These are phyloP conservation scores for Trichoplusia ni DNA, from an alignment of 1,140 invertebrate species.

Conservation along the genomic window DNA sequence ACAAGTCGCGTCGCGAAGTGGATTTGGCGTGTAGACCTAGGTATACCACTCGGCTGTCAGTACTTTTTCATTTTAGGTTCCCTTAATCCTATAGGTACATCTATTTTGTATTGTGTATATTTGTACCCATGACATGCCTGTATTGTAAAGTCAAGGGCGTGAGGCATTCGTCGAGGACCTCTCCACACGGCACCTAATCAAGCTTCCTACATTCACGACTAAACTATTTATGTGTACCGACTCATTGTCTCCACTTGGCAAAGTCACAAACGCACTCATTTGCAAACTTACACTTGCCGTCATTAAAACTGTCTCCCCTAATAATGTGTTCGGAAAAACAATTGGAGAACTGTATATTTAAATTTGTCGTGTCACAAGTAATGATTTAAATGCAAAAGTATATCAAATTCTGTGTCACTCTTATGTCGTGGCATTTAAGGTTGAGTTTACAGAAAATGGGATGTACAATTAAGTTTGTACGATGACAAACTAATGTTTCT, in stretches of 20 bases:
- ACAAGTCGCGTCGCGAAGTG: too few species aligned
- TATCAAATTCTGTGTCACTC: neutral
- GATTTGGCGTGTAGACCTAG: too few species aligned
- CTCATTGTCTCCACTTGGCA: conserved; percentile 55
- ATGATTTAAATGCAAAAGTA: conserved; percentile 25
- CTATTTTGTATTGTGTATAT: too few species aligned
- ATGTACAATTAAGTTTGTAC: neutral
- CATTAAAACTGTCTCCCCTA: neutral
- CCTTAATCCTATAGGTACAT: too few species aligned
- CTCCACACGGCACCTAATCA: conserved; percentile 4
- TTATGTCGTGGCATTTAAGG: neutral
- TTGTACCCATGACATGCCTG: too few species aligned
- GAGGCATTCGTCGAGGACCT: too few species aligned
- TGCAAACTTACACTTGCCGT: conserved; percentile 6
- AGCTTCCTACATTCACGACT: conserved; percentile 37
- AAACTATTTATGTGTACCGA: conserved; percentile 42
- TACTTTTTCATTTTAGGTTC: too few species aligned
- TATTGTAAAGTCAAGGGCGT: too few species aligned
- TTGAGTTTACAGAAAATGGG: neutral
- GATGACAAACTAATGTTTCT: conserved; percentile 25
- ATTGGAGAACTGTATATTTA: conserved; percentile 4
- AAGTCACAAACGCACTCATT: conserved; percentile 38
- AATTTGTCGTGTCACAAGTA: conserved; percentile 23
- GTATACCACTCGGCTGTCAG: too few species aligned
- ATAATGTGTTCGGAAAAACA: neutral